Evolutionary conservation across 2,113 vertebrate genomes (phyloP), one percentile per base, ranked within the genome.

Genomic region (Oreochromis aureus): DNA sequence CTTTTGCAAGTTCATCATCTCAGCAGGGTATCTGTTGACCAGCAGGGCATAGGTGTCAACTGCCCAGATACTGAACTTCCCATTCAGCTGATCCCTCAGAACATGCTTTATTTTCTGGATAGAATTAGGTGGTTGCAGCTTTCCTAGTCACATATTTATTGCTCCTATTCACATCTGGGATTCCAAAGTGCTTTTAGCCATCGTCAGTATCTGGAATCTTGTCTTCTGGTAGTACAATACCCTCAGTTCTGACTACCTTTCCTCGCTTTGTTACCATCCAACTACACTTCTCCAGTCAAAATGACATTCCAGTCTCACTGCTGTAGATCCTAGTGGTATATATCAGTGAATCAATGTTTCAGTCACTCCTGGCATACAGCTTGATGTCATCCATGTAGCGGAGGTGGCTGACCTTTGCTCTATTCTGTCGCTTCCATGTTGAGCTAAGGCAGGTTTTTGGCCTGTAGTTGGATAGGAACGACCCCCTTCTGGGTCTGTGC

Each of bases 31-130:
- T 55, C 53, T 55, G n/a, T 22, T 10, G 30, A 6, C 30, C 30
- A 32, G 30, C 30, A 32, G 30, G 30, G 30, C 53, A 2, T 22
- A 55, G 10, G 53, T 55, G n/a, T 54, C 3, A 0, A 54, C 0
- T 6, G 0, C 53, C 1, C 53, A 55, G 53, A 55, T 2, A 1
- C 10, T 55, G 53, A 22, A 22, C n/a, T 55, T 55, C 53, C n/a
- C 53, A 55, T 55, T 55, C n/a, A 56, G n/a, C 6, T 13, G 10
- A 56, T 56, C 24, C 22, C 12, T 56, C 6, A 56, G 54, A 56
- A 56, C 54, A 6, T 24, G n/a, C 6, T 22, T 24, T 56, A 13
- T 24, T 56, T 22, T 56, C 54, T 56, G 11, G 22, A 56, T 13
- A 24, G 6, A 56, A 13, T 56, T 24, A 24, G 0, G 22, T 0